Evolutionary conservation across 2,888 invertebrate genomes (phyloP).

Genomic region (Calliopum simillimum): DNA sequence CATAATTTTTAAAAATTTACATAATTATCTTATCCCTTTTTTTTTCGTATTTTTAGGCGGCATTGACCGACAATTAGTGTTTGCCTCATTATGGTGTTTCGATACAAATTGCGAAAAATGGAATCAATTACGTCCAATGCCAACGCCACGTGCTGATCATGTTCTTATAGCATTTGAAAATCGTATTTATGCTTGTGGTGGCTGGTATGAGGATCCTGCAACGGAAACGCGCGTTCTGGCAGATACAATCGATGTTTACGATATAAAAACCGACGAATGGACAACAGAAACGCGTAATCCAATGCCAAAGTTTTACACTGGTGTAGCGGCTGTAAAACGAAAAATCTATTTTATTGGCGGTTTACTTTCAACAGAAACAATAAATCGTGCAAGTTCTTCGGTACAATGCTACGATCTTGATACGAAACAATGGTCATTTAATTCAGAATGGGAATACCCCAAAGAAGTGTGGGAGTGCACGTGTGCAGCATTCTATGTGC

Average conservation of each 20-base stretch:
- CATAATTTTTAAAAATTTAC: no score
- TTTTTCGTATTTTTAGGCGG: constrained; percentile 54
- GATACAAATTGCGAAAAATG: constrained; percentile 70
- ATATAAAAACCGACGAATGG: constrained; percentile 72
- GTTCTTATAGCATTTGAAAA: constrained; percentile 72
- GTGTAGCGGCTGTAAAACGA: constrained; percentile 72
- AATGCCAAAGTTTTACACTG: constrained; percentile 76
- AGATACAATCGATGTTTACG: constrained; percentile 75
- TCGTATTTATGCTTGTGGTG: constrained; percentile 74
- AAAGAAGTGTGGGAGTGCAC: constrained; percentile 80
- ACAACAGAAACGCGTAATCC: constrained; percentile 73
- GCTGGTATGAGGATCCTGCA: constrained; percentile 72
- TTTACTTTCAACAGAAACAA: constrained; percentile 75
- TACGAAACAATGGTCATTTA: constrained; percentile 71
- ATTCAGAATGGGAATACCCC: constrained; percentile 73
- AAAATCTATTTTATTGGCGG: constrained; percentile 79
- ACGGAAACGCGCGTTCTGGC: constrained; percentile 70
- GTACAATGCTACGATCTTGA: constrained; percentile 77
- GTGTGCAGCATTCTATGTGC: constrained; percentile 76
- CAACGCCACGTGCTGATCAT: constrained; percentile 75
- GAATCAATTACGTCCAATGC: constrained; percentile 70
- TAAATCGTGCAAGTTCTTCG: constrained; percentile 74
- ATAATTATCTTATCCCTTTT: constrained; percentile 45
- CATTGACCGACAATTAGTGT: constrained; percentile 65
- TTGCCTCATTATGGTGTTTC: constrained; percentile 70